Conservation (phyloP, 53 echinoderm and acorn worm genomes). For the Henricia sp. region DNA sequence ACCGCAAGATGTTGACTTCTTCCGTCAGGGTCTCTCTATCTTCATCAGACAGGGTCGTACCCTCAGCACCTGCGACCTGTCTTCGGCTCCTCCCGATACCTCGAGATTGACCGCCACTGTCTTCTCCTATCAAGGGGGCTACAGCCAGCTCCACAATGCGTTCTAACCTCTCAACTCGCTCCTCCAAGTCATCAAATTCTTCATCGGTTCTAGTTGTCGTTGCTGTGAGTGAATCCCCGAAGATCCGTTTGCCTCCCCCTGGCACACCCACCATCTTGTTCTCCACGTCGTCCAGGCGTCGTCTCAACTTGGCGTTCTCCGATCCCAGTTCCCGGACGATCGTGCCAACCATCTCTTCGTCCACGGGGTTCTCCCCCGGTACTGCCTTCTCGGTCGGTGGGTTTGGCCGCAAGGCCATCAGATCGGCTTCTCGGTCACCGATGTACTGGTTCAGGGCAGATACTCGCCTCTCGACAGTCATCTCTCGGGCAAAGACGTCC, state of each 20-base stretch:
- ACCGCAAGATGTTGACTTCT: conserved; percentile 50
- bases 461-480: conserved; percentile 54
- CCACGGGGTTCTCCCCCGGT: conserved; percentile 44
- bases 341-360: conserved; percentile 65
- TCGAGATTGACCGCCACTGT: neutral
- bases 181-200: conserved; percentile 1
- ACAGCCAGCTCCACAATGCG: conserved; percentile 53
- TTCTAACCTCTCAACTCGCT: conserved; percentile 50
- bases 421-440: conserved; percentile 85
- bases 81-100: neutral
- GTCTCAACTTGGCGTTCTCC: conserved; percentile 61
- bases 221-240: neutral
- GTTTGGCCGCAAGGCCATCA: conserved; percentile 67
- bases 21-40: conserved; percentile 54
- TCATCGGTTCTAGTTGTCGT: neutral
- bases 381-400: conserved; percentile 47
- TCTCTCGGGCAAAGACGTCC: conserved; percentile 70
- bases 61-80: neutral
- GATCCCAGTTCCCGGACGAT: conserved; percentile 55
- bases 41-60: conserved; percentile 1
- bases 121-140: conserved; percentile 21
- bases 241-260: too few relatives aligned
- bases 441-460: conserved; percentile 74
- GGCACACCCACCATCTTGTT: neutral
- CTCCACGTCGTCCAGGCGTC: conserved; percentile 36